Percentiles rank a stretch among this genome's conserved stretches.
These are phyloP conservation scores for Meloidogyne hapla DNA, from an alignment of 1,140 invertebrate species.

Conservation along the genomic window DNA sequence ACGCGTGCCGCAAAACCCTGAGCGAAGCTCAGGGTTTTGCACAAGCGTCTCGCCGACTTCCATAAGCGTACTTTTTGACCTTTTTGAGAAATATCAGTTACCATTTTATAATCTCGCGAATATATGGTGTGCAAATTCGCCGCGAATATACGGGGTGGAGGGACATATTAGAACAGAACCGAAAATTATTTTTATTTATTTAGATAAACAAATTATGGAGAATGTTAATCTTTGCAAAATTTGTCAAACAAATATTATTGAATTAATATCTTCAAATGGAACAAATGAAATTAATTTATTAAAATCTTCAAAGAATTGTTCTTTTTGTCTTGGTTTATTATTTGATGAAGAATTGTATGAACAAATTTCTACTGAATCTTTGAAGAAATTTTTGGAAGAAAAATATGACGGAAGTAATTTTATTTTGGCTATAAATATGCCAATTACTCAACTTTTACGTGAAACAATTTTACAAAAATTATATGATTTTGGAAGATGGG, in stretches of 20 bases:
- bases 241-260: neutral
- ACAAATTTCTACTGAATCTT: conserved; percentile 28
- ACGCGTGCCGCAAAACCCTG: too few species aligned
- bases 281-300: neutral
- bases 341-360: conserved; percentile 30
- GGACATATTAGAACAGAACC: too few species aligned
- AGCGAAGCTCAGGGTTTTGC: too few species aligned
- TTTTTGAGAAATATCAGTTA: too few species aligned
- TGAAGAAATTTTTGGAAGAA: conserved; percentile 30
- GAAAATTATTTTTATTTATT: too few species aligned
- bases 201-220: neutral
- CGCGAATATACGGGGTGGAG: too few species aligned
- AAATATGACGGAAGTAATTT: conserved; percentile 54
- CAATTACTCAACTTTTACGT: conserved; percentile 49
- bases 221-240: neutral
- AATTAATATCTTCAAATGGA: neutral
- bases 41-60: too few species aligned
- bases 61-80: too few species aligned
- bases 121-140: too few species aligned
- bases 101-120: too few species aligned
- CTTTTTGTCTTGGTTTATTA: conserved; percentile 37
- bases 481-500: conserved; percentile 5
- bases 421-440: conserved; percentile 57
- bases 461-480: conserved; percentile 36
- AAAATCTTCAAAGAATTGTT: conserved; percentile 14